Base-by-base conservation (phyloP, 2,113 vertebrate species). In the Bubo blakistoni region DNA sequence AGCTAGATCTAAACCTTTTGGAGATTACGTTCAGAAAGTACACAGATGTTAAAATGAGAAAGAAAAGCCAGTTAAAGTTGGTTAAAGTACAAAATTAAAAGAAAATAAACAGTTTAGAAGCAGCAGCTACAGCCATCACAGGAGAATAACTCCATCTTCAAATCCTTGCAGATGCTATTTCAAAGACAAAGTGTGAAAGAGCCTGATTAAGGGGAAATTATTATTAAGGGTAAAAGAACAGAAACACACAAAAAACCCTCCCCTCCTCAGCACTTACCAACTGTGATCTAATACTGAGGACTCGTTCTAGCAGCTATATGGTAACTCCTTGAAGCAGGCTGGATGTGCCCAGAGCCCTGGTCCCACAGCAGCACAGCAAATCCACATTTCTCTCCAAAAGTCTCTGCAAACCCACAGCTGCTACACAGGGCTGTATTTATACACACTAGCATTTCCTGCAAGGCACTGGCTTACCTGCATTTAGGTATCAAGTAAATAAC, bases 31-130 rank as follows among this genome's bases (percentile, higher is more conserved):
- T 88, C 78, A 52, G 59, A 66, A 86, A 69, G 55, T 25, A 79
- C 59, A 80, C 67, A 54, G 71, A 92, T 70, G 72, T 86, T 78
- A 61, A 88, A 92, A 72, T 16, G 67, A 71, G 90, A 86, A 92
- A 94, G 79, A 88, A 89, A 95, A 93, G 54, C 66, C 38, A 34
- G 65, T 73, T 85, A 49, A 88, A 78, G 72, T 62, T 54, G 83
- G 83, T 87, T 92, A 61, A 93, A 94, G 88, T 15, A 69, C 40
- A 67, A 83, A 85, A 92, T 55, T 27, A 62, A 72, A 94, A 73
- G 77, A 36, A 94, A 97, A 94, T 7, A 78, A 95, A 82, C 47
- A 66, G n/a, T 26, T 90, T 30, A 49, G 94, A 55, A 81, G 59
- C 79, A 87, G 93, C 61, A 84, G 80, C 76, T 90, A 74, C 57